These are phyloP conservation scores for Megalops atlanticus DNA, from an alignment of 2,113 vertebrate genomes.

Conservation along the genomic window DNA sequence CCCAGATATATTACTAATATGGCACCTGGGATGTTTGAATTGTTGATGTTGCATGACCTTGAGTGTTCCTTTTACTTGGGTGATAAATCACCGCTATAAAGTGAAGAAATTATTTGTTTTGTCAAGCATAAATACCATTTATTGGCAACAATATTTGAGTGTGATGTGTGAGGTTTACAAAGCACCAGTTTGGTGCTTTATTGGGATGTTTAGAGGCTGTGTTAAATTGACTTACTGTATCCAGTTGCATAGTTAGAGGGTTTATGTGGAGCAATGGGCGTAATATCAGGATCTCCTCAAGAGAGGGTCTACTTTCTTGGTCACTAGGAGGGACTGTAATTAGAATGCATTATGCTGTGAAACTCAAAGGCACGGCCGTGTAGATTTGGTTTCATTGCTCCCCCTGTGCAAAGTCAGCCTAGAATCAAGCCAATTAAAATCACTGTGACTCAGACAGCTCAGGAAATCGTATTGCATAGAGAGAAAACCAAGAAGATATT, in stretches of 20 bases:
- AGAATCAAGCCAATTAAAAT: background rate
- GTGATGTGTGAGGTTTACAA: background rate
- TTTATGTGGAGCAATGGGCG: background rate
- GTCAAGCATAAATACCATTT: background rate
- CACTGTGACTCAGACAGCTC: background rate
- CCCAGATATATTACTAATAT: background rate
- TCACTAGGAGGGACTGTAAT: background rate
- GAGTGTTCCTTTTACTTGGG: background rate
- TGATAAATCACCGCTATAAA: background rate
- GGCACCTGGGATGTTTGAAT: background rate
- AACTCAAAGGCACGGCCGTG: background rate
- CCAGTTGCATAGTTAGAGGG: background rate
- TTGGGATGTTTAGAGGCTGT: background rate
- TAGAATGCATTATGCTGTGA: background rate
- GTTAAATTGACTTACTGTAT: conserved; percentile 16
- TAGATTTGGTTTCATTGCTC: background rate
- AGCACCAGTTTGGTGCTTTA: background rate
- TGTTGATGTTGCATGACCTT: background rate
- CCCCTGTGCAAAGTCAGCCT: background rate
- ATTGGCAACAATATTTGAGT: background rate
- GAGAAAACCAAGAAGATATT: background rate
- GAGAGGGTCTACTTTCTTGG: background rate
- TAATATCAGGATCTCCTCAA: background rate
- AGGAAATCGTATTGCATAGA: background rate
- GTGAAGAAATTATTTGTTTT: background rate